These are phyloP conservation scores for Eulemur macaco DNA, from an alignment of 2,113 vertebrate genomes.

Conservation along the genomic window DNA sequence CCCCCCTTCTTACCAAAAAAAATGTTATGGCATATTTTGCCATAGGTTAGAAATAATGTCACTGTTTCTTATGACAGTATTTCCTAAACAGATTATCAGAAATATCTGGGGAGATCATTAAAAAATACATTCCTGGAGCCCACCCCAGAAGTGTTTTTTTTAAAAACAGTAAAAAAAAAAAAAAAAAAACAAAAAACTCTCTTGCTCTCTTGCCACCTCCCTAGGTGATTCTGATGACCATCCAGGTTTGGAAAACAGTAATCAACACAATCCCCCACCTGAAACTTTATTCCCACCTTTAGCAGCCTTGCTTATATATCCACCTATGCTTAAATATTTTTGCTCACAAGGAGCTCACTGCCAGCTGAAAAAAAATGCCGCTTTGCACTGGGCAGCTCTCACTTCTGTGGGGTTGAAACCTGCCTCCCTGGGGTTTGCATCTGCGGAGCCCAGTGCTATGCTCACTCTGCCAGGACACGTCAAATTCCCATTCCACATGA, in stretches of 20 bases:
- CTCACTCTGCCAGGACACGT: rapidly evolving
- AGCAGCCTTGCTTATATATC: not conserved
- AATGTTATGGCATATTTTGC: not conserved
- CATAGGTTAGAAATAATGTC: not conserved
- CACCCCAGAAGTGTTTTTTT: not conserved
- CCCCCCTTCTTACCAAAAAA: too few species aligned
- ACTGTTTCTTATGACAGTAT: not conserved
- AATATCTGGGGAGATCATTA: not conserved
- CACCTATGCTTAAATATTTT: not conserved
- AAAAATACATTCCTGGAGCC: not conserved
- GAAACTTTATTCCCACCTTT: not conserved
- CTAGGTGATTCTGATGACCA: not conserved
- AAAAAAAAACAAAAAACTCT: too few species aligned
- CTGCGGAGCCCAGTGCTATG: too few species aligned
- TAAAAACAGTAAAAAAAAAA: not conserved
- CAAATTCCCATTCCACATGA: not conserved
- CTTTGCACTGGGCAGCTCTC: not conserved
- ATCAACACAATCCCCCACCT: not conserved
- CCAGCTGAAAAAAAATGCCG: not conserved
- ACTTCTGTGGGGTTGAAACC: not conserved
- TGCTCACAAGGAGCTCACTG: not conserved
- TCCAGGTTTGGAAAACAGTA: not conserved
- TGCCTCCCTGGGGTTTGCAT: not conserved
- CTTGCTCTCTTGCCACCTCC: not conserved
- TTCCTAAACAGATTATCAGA: not conserved